phyloP scores from a whole-genome alignment of 2,113 vertebrate species.

The Scomber japonicus region DNA sequence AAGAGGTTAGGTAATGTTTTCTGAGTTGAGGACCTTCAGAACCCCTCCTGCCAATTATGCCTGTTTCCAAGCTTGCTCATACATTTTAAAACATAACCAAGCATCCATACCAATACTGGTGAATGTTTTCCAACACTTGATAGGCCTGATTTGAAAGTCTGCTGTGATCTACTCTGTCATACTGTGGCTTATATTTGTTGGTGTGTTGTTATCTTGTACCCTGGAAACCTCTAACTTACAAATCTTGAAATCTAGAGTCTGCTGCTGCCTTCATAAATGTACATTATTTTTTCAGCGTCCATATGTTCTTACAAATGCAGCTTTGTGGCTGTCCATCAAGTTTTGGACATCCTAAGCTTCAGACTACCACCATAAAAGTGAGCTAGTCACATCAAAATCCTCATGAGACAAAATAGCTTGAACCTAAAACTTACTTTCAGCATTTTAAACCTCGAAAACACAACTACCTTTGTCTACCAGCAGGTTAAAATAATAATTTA shows the following conservation, averaged over 20 bases:
- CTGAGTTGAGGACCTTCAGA: too few species aligned
- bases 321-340: too few species aligned
- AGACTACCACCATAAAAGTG: too few species aligned
- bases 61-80: too few species aligned
- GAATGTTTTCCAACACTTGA: conserved; percentile 1
- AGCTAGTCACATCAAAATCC: too few species aligned
- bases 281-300: neutral
- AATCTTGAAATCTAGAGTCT: neutral
- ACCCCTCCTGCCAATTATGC: too few species aligned
- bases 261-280: neutral
- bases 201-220: neutral
- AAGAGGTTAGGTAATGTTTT: too few species aligned
- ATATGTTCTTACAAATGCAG: neutral
- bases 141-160: neutral
- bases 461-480: neutral
- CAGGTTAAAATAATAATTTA: neutral
- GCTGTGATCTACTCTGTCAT: conserved; percentile 1
- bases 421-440: neutral
- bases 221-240: conserved; percentile 18
- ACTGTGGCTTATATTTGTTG: neutral
- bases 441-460: too few species aligned
- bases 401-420: neutral
- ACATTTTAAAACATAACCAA: too few species aligned
- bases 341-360: too few species aligned
- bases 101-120: too few species aligned